Percentiles rank a stretch among this genome's conserved stretches.
Conservation (phyloP, 2,113 vertebrate species). For the Hemicordylus capensis region DNA sequence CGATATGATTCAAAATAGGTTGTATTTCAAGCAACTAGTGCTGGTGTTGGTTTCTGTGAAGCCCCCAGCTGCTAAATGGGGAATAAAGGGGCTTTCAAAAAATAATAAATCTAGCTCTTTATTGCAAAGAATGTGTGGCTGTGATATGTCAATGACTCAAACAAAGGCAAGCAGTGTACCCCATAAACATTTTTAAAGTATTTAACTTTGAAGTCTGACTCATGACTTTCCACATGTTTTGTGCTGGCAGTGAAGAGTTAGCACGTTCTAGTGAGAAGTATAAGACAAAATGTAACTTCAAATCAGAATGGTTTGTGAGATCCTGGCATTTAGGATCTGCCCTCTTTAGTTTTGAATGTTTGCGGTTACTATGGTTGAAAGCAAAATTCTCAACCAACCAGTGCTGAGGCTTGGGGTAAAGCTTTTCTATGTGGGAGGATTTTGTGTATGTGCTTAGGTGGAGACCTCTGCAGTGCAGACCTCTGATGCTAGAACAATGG, state of each 20-base stretch:
- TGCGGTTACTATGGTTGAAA: background rate
- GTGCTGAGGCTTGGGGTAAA: background rate
- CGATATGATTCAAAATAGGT: background rate
- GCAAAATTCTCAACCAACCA: background rate
- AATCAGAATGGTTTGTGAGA: background rate
- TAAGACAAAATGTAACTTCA: background rate
- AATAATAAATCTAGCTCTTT: background rate
- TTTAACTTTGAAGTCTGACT: background rate
- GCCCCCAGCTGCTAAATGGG: background rate
- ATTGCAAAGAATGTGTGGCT: background rate
- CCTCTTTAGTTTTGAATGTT: background rate
- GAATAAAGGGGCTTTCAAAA: background rate
- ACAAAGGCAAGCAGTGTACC: background rate
- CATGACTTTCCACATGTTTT: background rate
- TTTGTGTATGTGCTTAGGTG: no score
- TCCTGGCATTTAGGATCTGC: background rate
- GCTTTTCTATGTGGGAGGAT: no score
- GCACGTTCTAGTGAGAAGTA: background rate
- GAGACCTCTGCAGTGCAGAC: background rate
- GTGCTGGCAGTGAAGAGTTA: background rate
- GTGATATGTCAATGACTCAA: background rate
- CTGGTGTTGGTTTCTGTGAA: background rate
- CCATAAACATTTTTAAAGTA: constrained; percentile 1
- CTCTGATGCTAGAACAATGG: no score
- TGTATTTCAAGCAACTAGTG: background rate